Evolutionary conservation across 2,888 invertebrate genomes (phyloP).

Genomic region (Drosophila diplacantha): DNA sequence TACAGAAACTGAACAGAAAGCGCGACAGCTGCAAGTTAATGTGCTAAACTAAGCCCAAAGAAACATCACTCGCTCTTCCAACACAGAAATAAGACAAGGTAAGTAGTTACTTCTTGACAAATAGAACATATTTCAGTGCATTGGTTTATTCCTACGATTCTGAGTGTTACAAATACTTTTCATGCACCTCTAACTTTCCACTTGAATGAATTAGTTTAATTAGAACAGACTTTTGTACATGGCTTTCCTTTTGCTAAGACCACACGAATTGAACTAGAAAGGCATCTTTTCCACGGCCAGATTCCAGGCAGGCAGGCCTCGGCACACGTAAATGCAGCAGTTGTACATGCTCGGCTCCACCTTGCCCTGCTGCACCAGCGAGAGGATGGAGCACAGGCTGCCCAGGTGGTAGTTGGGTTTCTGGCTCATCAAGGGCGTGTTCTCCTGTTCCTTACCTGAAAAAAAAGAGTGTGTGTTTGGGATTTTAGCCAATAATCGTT

Average conservation of each 20-base stretch:
- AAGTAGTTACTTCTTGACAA: slow-evolving; percentile 9
- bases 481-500: background rate
- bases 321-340: slow-evolving; percentile 69
- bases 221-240: slow-evolving; percentile 13
- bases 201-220: slow-evolving; percentile 34
- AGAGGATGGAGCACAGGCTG: slow-evolving; percentile 64
- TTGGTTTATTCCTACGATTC: slow-evolving; percentile 30
- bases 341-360: slow-evolving; percentile 67
- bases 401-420: slow-evolving; percentile 60
- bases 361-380: slow-evolving; percentile 64
- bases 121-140: slow-evolving; percentile 5
- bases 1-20: slow-evolving; percentile 5
- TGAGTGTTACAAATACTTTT: slow-evolving; percentile 19
- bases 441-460: slow-evolving; percentile 17
- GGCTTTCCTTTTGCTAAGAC: slow-evolving; percentile 12
- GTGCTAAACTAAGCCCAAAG: slow-evolving; percentile 15
- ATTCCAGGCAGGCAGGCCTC: slow-evolving; percentile 74
- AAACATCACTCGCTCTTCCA: slow-evolving; percentile 13
- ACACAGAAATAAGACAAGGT: slow-evolving; percentile 11
- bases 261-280: slow-evolving; percentile 23
- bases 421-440: slow-evolving; percentile 22
- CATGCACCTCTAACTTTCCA: slow-evolving; percentile 28
- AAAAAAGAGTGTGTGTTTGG: background rate
- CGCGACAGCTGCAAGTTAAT: slow-evolving; percentile 19
- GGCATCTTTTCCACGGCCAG: slow-evolving; percentile 61